Conservation (phyloP, 2,113 vertebrate genomes). For the Elephantulus edwardii region DNA sequence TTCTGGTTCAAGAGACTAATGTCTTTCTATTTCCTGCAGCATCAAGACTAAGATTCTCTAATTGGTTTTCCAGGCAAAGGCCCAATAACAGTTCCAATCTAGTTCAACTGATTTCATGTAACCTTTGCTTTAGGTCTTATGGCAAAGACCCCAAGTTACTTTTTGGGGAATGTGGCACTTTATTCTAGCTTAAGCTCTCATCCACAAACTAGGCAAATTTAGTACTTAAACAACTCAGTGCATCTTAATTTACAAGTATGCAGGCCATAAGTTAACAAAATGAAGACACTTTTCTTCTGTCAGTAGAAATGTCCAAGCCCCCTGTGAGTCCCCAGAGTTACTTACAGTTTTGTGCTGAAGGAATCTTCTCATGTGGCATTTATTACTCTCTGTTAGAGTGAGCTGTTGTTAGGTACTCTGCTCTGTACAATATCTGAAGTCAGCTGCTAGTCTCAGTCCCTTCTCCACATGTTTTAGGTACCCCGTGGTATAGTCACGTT, state of each 20-base stretch:
- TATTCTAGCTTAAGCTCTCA: slow-evolving; percentile 43
- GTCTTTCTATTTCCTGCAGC: not conserved
- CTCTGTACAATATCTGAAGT: not conserved
- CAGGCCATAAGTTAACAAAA: slow-evolving; percentile 45
- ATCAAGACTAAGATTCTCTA: slow-evolving; percentile 27
- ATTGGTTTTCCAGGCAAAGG: slow-evolving; percentile 27
- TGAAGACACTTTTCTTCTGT: slow-evolving; percentile 37
- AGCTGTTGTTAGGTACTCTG: slow-evolving; percentile 16
- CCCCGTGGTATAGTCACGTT: not conserved
- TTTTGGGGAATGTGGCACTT: not conserved
- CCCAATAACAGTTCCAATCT: slow-evolving; percentile 43
- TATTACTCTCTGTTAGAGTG: slow-evolving; percentile 4
- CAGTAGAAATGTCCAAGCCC: slow-evolving; percentile 21
- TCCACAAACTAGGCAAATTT: slow-evolving; percentile 22
- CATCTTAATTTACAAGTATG: slow-evolving; percentile 45
- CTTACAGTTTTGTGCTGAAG: slow-evolving; percentile 63
- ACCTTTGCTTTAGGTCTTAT: slow-evolving; percentile 33
- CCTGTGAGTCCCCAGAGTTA: slow-evolving; percentile 25
- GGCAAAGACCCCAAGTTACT: slow-evolving; percentile 1
- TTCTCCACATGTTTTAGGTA: slow-evolving; percentile 36
- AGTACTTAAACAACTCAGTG: slow-evolving; percentile 7
- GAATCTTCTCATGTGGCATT: not conserved
- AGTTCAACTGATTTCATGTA: slow-evolving; percentile 32
- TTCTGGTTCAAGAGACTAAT: slow-evolving; percentile 16
- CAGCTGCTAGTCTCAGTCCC: slow-evolving; percentile 8